Conservation (phyloP, 2,888 invertebrate species). For the Dasypogon diadema region DNA sequence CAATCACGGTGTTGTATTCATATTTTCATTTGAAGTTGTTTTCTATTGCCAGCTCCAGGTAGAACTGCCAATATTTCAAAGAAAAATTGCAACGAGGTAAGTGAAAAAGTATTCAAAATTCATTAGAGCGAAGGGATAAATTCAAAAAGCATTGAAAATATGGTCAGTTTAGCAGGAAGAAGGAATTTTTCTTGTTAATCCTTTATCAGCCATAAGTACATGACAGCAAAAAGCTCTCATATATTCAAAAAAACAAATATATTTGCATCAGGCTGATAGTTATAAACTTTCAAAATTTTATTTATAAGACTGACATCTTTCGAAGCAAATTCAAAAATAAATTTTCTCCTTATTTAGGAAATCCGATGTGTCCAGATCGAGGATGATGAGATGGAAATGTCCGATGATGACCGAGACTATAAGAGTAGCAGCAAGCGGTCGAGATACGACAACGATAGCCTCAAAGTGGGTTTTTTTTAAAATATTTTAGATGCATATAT, state of each 20-base stretch:
- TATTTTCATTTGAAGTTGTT: conserved; percentile 49
- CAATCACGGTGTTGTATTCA: conserved; percentile 50
- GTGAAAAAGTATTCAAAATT: conserved; percentile 2
- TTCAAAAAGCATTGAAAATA: background rate
- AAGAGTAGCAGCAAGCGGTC: conserved; percentile 66
- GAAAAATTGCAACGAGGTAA: conserved; percentile 28
- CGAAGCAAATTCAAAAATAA: conserved; percentile 45
- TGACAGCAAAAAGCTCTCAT: too few species aligned
- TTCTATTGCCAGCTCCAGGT: conserved; percentile 46
- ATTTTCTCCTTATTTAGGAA: conserved; percentile 61
- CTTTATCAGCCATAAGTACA: too few species aligned
- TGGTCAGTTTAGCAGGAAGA: background rate
- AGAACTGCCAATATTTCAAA: conserved; percentile 14
- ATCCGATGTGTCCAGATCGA: conserved; percentile 70
- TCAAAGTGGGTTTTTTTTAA: conserved; percentile 62
- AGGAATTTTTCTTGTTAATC: too few species aligned
- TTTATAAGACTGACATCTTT: background rate
- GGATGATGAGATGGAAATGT: conserved; percentile 90
- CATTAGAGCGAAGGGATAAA: conserved; percentile 6
- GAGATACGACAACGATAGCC: conserved; percentile 66
- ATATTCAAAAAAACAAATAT: too few species aligned
- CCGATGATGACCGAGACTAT: conserved; percentile 78
- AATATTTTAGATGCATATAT: background rate
- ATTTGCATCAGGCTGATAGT: background rate
- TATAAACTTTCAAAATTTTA: background rate